Evolutionary conservation across 2,113 vertebrate genomes (phyloP).

Genomic region (Papio anubis): DNA sequence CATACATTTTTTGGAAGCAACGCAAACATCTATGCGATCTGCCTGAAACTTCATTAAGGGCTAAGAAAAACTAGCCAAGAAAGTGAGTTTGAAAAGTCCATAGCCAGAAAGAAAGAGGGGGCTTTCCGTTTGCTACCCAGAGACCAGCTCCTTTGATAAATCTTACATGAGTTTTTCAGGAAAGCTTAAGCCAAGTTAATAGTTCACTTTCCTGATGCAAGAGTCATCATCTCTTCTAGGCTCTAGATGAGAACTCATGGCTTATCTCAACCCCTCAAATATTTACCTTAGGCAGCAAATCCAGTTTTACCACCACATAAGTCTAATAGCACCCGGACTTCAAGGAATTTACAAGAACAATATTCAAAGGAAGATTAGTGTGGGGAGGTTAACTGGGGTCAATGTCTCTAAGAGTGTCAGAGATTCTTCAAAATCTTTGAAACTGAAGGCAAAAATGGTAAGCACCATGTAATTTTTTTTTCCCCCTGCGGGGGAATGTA

Average conservation of each 20-base stretch:
- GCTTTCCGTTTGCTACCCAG: no score
- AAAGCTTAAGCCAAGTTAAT: no score
- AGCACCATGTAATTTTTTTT: neutral
- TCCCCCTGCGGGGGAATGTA: neutral
- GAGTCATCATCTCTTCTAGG: no score
- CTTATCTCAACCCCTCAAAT: neutral
- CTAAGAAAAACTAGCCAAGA: neutral
- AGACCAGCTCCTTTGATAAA: neutral
- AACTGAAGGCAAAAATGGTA: neutral
- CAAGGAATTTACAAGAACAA: neutral
- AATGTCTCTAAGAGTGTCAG: neutral
- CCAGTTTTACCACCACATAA: rapidly evolving
- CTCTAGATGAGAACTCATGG: rapidly evolving
- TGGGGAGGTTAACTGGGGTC: neutral
- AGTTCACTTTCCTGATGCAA: neutral
- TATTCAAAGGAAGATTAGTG: no score
- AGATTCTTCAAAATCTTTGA: neutral
- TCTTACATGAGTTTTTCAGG: neutral
- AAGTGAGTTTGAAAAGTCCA: neutral
- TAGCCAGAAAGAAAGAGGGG: no score
- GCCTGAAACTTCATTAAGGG: neutral
- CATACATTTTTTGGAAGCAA: neutral
- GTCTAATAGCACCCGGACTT: rapidly evolving
- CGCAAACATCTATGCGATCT: neutral
- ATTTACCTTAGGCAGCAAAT: neutral